Base-by-base conservation (phyloP, 2,113 vertebrate genomes). In the Barnardius zonarius region DNA sequence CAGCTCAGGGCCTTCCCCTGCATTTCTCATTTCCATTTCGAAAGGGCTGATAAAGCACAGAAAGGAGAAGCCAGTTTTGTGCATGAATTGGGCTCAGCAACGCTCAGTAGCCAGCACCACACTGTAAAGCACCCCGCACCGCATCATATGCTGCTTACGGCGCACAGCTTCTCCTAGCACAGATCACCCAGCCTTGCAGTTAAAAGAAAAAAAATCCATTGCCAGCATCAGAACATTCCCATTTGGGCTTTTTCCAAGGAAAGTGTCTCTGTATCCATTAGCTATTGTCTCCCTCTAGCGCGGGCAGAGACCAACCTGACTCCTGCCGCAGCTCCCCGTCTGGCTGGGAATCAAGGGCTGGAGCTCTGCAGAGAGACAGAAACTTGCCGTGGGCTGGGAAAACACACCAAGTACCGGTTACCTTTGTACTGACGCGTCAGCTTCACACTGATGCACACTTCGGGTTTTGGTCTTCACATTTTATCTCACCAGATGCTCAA, bases 271-370 rank as follows among this genome's bases (percentile, higher is more conserved):
- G 24, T 7, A 94, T 96, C 74, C 92, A 92, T 95, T 86, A 93
- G 96, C 77, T 37, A 94, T 82, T 97, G 96, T 96, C 96, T 97
- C 96, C 96, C 96, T 96, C 96, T 97, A 97, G 96, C 4, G 96
- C 93, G 2, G 93, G 90, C 92, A 66, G 69, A 4, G 52, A 7
- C 83, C 19, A 19, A 15, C 35, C 79, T 4, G 48, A 28, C 59
- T 49, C 16, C 67, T 11, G 61, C 82, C n/a, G 4, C 8, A 2
- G 70, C 85, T 83, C 72, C 51, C 5, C 1, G 39, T 23, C 83
- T 2, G 73, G 73, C 73, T 19, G 83, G 35, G 28, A 66, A 70
- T 62, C 49, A 6, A 12, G 9, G 67, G 79, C 77, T 44, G 81
- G 37, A 55, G 64, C 31, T 67, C n/a, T 16, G 74, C 18, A 0